These are phyloP conservation scores for Crenichthys baileyi DNA, from an alignment of 2,797 vertebrate genomes.

Conservation along the genomic window DNA sequence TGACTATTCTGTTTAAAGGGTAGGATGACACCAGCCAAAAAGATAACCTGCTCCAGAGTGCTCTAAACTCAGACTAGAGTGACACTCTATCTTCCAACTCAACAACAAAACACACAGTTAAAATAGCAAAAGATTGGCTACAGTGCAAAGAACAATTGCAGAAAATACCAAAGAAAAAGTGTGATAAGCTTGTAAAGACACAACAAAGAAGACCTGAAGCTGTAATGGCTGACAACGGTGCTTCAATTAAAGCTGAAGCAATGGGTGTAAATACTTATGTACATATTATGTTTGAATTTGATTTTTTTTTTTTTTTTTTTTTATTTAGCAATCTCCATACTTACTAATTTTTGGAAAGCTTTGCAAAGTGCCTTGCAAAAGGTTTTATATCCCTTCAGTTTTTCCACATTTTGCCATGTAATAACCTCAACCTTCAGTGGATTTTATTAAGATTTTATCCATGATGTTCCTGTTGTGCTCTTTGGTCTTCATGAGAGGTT, in stretches of 20 bases:
- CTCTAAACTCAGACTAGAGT: too few species aligned
- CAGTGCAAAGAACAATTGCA: neutral
- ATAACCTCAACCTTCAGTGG: neutral
- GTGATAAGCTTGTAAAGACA: neutral
- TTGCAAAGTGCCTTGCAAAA: too few species aligned
- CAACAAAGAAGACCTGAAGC: too few species aligned
- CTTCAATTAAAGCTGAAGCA: too few species aligned
- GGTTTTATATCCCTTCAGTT: neutral
- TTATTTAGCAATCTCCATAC: too few species aligned
- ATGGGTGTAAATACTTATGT: too few species aligned
- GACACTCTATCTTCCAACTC: neutral
- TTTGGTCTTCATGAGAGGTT: neutral
- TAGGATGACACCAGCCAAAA: neutral
- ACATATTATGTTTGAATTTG: too few species aligned
- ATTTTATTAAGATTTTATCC: too few species aligned
- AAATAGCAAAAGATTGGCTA: neutral
- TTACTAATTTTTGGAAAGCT: neutral
- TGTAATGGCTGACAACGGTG: too few species aligned
- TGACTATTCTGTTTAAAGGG: neutral
- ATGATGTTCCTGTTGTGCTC: neutral
- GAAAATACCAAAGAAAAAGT: neutral
- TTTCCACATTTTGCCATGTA: neutral
- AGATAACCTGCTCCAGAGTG: too few species aligned
- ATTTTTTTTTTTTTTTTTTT: neutral
- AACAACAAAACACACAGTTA: neutral